phyloP scores from a whole-genome alignment of 2,113 vertebrate genomes.

The human region GRCh38 chr1:7635001-7635500 shows the following conservation, averaged over 20 bases:
- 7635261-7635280: too few relatives aligned
- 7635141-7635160: background rate
- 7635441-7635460: too few relatives aligned
- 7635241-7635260: background rate
- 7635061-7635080: background rate
- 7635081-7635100: background rate
- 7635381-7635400: too few relatives aligned
- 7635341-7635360: too few relatives aligned
- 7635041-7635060: background rate
- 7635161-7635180: background rate
- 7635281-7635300: background rate
- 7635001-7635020: background rate
- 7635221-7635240: rapidly evolving
- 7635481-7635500: too few relatives aligned
- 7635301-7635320: rapidly evolving
- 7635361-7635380: too few relatives aligned
- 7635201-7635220: background rate
- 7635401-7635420: too few relatives aligned
- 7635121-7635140: background rate
- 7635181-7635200: background rate
- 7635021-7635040: background rate
- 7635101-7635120: too few relatives aligned
- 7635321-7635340: too few relatives aligned
- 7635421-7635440: too few relatives aligned
- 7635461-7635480: too few relatives aligned